Evolutionary conservation across 2,888 invertebrate species (phyloP), one percentile per base, ranked within the genome.

Genomic region (Phyto melanocephala): DNA sequence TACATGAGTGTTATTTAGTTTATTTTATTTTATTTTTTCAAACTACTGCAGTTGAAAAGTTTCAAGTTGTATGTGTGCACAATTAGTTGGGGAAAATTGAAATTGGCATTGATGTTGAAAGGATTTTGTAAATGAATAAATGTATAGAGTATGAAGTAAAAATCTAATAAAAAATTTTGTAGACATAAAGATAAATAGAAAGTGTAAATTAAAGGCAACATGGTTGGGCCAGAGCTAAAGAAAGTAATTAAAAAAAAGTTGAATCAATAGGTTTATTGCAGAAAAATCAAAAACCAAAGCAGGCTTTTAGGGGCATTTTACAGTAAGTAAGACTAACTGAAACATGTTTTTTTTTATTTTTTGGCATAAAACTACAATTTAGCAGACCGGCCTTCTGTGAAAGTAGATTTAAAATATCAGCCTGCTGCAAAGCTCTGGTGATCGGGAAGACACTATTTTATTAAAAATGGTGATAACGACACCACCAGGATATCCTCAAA

Each of bases 81-180:
- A 47, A 15, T 63, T 70, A 60, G 70, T 78, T 62, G 60, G 37
- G 63, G 37, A 77, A 78, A 71, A 78, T 75, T 71, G 67, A 79
- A 84, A 84, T 81, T 83, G 76, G 77, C 84, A 80, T 75, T 84
- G 80, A 80, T 62, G 81, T 81, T 80, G 81, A 84, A 84, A 81
- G 72, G 70, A 77, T 65, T 81, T 76, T 42, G 42, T 28, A 28
- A 71, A 71, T 37, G 68, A 68, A 75, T 68, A 65, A 76, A 70
- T 40, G 20, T 28, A 11, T 11, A 24, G 56, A 37, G 13, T 4
- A 52, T 40, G n/a, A n/a, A n/a, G n/a, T 8, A 54, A 42, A 40
- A 1, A n/a, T 15, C n/a, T 54, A 56, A 56, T 47, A 37, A 63
- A 68, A 45, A 68, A 68, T 80, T 54, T 37, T 37, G 71, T 68